phyloP scores from a whole-genome alignment of 1,140 invertebrate genomes.

The Drosophila rufa region DNA sequence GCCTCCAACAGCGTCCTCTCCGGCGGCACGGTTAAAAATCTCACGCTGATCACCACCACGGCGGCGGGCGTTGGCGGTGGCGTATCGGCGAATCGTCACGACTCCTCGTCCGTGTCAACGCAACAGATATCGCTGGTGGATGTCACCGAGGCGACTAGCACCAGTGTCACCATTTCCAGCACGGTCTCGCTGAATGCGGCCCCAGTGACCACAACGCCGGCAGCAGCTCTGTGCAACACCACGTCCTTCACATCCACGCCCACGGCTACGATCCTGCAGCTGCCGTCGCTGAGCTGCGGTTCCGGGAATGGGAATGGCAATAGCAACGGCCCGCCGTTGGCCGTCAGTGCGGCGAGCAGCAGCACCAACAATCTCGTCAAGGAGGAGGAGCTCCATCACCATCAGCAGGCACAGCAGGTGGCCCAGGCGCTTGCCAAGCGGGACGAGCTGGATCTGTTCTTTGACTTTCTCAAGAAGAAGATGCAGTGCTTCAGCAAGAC shows the following conservation, averaged over 20 bases:
- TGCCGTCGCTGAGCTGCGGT: slow-evolving; percentile 50
- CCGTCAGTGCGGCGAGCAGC: slow-evolving; percentile 66
- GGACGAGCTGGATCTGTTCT: slow-evolving; percentile 80
- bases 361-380: slow-evolving; percentile 66
- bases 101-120: slow-evolving; percentile 8
- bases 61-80: slow-evolving; percentile 8
- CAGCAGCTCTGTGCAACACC: slow-evolving; percentile 49
- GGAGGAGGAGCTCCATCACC: slow-evolving; percentile 55
- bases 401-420: slow-evolving; percentile 41
- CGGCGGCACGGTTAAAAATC: slow-evolving; percentile 71
- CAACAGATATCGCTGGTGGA: slow-evolving; percentile 66
- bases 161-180: slow-evolving; percentile 74
- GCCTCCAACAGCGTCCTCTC: slow-evolving; percentile 56
- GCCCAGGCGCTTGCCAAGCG: slow-evolving; percentile 60
- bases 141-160: slow-evolving; percentile 73
- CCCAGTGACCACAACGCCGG: slow-evolving; percentile 55
- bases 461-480: slow-evolving; percentile 83
- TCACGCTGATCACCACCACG: slow-evolving; percentile 73
- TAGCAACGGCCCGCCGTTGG: slow-evolving; percentile 24
- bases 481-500: slow-evolving; percentile 78
- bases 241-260: slow-evolving; percentile 50
- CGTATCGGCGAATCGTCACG: slow-evolving; percentile 13
- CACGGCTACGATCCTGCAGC: slow-evolving; percentile 64
- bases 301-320: background rate
- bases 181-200: slow-evolving; percentile 55